A percentile compares a stretch with the other conserved stretches of the same genome.
These are phyloP conservation scores for Prosopocoilus inquinatus DNA, from an alignment of 2,888 invertebrate species.

Conservation along the genomic window DNA sequence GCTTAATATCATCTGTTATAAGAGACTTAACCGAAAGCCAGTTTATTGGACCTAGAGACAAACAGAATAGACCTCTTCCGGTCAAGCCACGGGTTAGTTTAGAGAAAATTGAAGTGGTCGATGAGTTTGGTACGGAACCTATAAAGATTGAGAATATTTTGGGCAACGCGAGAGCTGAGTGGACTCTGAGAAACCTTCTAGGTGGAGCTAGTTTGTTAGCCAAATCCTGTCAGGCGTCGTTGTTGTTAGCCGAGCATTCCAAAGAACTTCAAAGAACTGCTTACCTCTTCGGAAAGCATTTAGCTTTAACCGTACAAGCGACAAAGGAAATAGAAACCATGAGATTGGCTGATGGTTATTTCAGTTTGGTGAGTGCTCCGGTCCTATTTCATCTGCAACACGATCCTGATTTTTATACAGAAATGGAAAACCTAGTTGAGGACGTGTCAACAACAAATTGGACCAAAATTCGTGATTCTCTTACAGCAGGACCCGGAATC, in stretches of 20 bases:
- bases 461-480: slow-evolving; percentile 28
- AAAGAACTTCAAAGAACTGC: slow-evolving; percentile 72
- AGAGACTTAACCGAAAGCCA: slow-evolving; percentile 86
- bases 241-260: slow-evolving; percentile 78
- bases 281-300: slow-evolving; percentile 82
- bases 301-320: slow-evolving; percentile 84
- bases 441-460: slow-evolving; percentile 51
- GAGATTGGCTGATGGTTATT: slow-evolving; percentile 47
- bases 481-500: slow-evolving; percentile 63
- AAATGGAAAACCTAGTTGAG: slow-evolving; percentile 62
- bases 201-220: slow-evolving; percentile 72
- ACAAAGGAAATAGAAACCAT: slow-evolving; percentile 9
- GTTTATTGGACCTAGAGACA: slow-evolving; percentile 78
- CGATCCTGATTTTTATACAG: slow-evolving; percentile 64
- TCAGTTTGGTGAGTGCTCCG: slow-evolving; percentile 76
- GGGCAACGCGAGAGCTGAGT: slow-evolving; percentile 71
- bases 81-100: slow-evolving; percentile 41
- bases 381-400: slow-evolving; percentile 76
- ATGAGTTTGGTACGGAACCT: slow-evolving; percentile 33
- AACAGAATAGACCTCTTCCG: slow-evolving; percentile 79
- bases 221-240: slow-evolving; percentile 81
- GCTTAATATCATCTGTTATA: slow-evolving; percentile 82
- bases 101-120: slow-evolving; percentile 27
- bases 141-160: slow-evolving; percentile 36
- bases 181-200: slow-evolving; percentile 73